phyloP scores from a whole-genome alignment of 2,113 vertebrate genomes.

The Seriola aureovittata region DNA sequence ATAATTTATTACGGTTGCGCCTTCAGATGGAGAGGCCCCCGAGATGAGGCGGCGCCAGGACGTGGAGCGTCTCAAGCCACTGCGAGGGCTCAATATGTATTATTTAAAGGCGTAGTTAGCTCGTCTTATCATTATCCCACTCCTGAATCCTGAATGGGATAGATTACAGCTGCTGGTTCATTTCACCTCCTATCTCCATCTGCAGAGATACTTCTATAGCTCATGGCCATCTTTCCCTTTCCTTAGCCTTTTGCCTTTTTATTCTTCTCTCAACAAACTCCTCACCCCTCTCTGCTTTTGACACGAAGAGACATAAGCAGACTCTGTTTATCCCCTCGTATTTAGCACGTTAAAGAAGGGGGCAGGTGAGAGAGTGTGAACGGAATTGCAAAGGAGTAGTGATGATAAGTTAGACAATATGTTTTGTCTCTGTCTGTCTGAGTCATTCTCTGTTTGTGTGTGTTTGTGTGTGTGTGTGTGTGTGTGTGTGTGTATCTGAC shows the following conservation, averaged over 20 bases:
- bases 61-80: slow-evolving; percentile 36
- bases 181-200: slow-evolving; percentile 47
- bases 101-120: slow-evolving; percentile 76
- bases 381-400: neutral
- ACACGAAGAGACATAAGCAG: neutral
- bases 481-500: no score
- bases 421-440: neutral
- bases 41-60: slow-evolving; percentile 34
- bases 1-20: slow-evolving; percentile 74
- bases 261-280: slow-evolving; percentile 17
- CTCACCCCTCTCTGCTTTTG: slow-evolving; percentile 3
- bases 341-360: slow-evolving; percentile 42
- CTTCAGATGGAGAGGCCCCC: slow-evolving; percentile 49
- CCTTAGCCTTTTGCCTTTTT: slow-evolving; percentile 7
- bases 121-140: slow-evolving; percentile 50
- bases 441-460: neutral
- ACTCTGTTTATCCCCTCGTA: slow-evolving; percentile 19
- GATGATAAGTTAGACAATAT: neutral
- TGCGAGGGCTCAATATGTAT: slow-evolving; percentile 59
- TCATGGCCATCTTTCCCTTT: slow-evolving; percentile 40
- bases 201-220: slow-evolving; percentile 28
- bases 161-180: slow-evolving; percentile 61
- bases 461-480: no score
- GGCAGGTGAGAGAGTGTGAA: neutral
- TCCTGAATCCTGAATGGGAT: slow-evolving; percentile 47